Evolutionary conservation across 2,888 invertebrate genomes (phyloP).

Genomic region (Trilocha varians): DNA sequence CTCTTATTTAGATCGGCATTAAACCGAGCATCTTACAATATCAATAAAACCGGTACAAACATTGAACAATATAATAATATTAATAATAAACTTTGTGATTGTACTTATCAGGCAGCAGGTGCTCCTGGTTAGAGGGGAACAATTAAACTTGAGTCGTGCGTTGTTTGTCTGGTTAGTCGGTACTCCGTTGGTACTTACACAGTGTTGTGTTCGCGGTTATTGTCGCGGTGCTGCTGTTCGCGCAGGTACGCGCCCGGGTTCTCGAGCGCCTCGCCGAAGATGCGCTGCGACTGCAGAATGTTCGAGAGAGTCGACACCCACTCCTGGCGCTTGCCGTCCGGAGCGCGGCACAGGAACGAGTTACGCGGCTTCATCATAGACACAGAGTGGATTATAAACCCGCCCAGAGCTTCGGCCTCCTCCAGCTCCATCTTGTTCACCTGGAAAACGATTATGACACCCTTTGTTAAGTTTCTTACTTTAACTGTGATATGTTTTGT

Average conservation of each 20-base stretch:
- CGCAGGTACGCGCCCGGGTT: conserved; percentile 82
- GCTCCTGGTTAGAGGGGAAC: neutral
- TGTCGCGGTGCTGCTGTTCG: conserved; percentile 52
- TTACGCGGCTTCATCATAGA: conserved; percentile 84
- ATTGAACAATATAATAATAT: neutral
- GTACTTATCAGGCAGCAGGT: neutral
- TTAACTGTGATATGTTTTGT: too few relatives aligned
- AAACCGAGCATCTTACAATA: neutral
- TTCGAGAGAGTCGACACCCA: conserved; percentile 89
- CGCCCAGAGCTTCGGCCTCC: conserved; percentile 60
- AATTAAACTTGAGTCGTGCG: neutral
- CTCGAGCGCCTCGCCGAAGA: conserved; percentile 95
- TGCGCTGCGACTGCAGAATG: conserved; percentile 93
- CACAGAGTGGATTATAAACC: conserved; percentile 76
- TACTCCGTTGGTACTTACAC: neutral
- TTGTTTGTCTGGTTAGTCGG: neutral
- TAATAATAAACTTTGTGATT: neutral
- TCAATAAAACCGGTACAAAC: neutral
- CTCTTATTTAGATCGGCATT: neutral
- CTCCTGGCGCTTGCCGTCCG: conserved; percentile 81
- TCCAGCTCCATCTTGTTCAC: conserved; percentile 95
- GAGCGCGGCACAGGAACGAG: conserved; percentile 85
- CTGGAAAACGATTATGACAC: conserved; percentile 60
- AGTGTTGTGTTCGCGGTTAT: conserved; percentile 21
- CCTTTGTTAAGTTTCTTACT: too few relatives aligned